Evolutionary conservation across 2,888 invertebrate species (phyloP), one percentile per base, ranked within the genome.

Genomic region (Biston betularia): DNA sequence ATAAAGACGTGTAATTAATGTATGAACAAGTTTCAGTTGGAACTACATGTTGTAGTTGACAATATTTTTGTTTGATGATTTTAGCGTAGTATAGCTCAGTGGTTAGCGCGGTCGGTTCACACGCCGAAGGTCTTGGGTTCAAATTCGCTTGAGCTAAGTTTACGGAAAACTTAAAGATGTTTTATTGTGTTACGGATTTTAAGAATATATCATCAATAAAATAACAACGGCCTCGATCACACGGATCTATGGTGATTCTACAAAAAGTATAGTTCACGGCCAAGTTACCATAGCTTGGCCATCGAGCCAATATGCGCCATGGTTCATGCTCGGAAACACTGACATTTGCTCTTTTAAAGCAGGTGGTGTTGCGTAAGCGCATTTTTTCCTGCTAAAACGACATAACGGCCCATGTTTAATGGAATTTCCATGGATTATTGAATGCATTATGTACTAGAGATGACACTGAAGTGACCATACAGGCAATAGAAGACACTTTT

Each of bases 351-450:
- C 71, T 79, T 77, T 44, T 15, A 74, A 68, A 84, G 89, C 88
- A 92, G 92, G 92, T 93, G 92, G 82, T 73, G 79, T 82, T 84
- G 77, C 81, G 78, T 84, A 84, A 84, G 79, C 79, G 76, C 76
- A 83, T 86, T 87, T 89, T 88, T 87, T 87, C 80, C 76, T 83
- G 81, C 83, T 80, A 80, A 86, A 84, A 85, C 79, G 79, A 79
- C 80, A 75, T 90, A 92, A 90, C 89, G 89, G 89, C 86, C 74
- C 75, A 68, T 80, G 86, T n/a, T n/a, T n/a, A 90, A 90, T 89
- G 88, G 81, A 24, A 35, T 38, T 38, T 6, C 38, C 6, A 38
- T 38, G 9, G 0, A 38, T 6, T 35, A 35, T 4, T 35, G n/a
- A n/a, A n/a, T n/a, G n/a, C n/a, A n/a, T n/a, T 8, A 38, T 9